These are phyloP conservation scores for Meloidogyne chitwoodi DNA, from an alignment of 1,140 invertebrate species.

Conservation along the genomic window DNA sequence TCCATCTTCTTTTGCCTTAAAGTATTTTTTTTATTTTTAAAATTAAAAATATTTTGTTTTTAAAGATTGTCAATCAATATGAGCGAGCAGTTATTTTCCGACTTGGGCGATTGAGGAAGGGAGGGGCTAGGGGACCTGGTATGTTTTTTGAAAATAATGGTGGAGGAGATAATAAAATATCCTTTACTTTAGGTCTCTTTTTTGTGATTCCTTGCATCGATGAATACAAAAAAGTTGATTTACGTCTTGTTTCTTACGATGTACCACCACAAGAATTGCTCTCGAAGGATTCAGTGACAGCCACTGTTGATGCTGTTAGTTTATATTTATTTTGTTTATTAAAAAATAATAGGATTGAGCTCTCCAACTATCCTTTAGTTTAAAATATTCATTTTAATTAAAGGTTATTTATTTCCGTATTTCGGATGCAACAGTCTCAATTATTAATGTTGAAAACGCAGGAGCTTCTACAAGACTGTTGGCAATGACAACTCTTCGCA, in stretches of 20 bases:
- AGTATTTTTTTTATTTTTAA: constrained; percentile 66
- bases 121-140: constrained; percentile 63
- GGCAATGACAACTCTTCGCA: constrained; percentile 76
- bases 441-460: constrained; percentile 74
- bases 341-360: too few relatives aligned
- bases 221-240: constrained; percentile 75
- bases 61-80: constrained; percentile 53
- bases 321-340: constrained; percentile 44
- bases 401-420: constrained; percentile 70
- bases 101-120: constrained; percentile 63
- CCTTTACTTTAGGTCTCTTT: constrained; percentile 67
- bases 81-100: constrained; percentile 66
- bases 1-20: constrained; percentile 88
- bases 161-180: too few relatives aligned
- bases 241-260: constrained; percentile 65
- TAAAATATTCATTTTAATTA: neutral
- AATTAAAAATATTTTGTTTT: neutral
- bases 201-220: constrained; percentile 84
- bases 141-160: constrained; percentile 19
- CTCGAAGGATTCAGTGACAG: constrained; percentile 84
- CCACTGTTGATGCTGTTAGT: constrained; percentile 37
- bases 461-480: constrained; percentile 77
- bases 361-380: too few relatives aligned
- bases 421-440: constrained; percentile 75
- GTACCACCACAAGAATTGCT: constrained; percentile 71